Conservation (phyloP, 2,113 vertebrate genomes). For the Siphamia tubifer region DNA sequence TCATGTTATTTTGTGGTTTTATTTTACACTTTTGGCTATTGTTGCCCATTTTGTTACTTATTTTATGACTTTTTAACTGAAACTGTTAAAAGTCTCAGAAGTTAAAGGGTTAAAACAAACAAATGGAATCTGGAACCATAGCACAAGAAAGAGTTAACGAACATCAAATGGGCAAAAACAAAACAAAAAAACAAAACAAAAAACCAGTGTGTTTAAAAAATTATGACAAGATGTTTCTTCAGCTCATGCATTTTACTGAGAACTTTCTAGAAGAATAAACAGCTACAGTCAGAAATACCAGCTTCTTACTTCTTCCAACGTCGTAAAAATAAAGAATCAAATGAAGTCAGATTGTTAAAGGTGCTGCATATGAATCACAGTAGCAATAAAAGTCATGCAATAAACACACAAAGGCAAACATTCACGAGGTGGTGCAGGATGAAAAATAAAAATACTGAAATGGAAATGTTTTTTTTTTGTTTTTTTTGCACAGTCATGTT, state of each 20-base stretch:
- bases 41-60: too few relatives aligned
- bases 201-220: neutral
- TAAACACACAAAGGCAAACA: neutral
- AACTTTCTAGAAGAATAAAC: too few relatives aligned
- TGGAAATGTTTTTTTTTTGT: neutral
- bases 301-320: neutral
- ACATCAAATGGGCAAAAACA: too few relatives aligned
- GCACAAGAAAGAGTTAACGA: slow-evolving; percentile 19
- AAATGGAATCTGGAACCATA: slow-evolving; percentile 20
- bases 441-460: neutral
- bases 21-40: too few relatives aligned
- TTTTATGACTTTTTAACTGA: too few relatives aligned
- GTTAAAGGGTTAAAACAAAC: too few relatives aligned
- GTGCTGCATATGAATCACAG: neutral
- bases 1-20: too few relatives aligned
- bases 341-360: neutral
- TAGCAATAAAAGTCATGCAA: too few relatives aligned
- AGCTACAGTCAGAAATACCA: too few relatives aligned
- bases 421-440: neutral
- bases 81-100: too few relatives aligned
- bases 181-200: neutral
- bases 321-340: too few relatives aligned
- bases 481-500: neutral
- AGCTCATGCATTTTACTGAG: too few relatives aligned
- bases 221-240: neutral